Conservation (phyloP, 92 coral and sea anemone genomes). For the Galaxea fascicularis region DNA sequence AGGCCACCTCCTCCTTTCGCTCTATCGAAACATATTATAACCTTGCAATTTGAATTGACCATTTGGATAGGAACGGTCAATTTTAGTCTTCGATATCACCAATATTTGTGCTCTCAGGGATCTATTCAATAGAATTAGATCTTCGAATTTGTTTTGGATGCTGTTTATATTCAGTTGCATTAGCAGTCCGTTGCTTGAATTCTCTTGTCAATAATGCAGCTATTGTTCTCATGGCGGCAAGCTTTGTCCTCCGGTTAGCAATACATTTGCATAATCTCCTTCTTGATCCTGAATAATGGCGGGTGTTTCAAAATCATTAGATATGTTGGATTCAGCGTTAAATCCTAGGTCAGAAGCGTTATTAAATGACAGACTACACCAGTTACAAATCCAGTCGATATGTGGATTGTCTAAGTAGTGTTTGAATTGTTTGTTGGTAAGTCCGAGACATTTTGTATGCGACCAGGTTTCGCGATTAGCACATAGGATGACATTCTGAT, state of each 20-base stretch:
- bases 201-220: slow-evolving; percentile 17
- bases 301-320: slow-evolving; percentile 26
- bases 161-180: slow-evolving; percentile 39
- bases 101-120: slow-evolving; percentile 43
- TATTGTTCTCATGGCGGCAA: slow-evolving; percentile 35
- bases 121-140: slow-evolving; percentile 11
- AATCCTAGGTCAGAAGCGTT: slow-evolving; percentile 18
- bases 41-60: slow-evolving; percentile 39
- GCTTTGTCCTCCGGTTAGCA: no score
- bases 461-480: slow-evolving; percentile 55
- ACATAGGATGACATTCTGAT: slow-evolving; percentile 65
- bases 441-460: no score
- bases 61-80: slow-evolving; percentile 46
- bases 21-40: slow-evolving; percentile 41
- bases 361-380: slow-evolving; percentile 49
- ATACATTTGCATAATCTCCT: slow-evolving; percentile 22
- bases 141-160: no score
- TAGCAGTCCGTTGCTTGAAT: slow-evolving; percentile 42
- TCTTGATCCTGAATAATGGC: no score
- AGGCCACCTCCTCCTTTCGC: slow-evolving; percentile 55
- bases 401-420: slow-evolving; percentile 43
- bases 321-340: slow-evolving; percentile 28
- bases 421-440: slow-evolving; percentile 46
- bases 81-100: slow-evolving; percentile 51
- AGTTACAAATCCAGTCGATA: slow-evolving; percentile 58